Percentiles rank a stretch among this genome's conserved stretches.
Conservation (phyloP, 2,113 vertebrate genomes). For the chimpanzee (Pan troglodytes) region NHGRI_mPanTro3-v2.1_pri NC_086015.1:125110501-125111000, state of each 20-base stretch:
- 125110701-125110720: background rate
- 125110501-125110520: too few relatives aligned
- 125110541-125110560: background rate
- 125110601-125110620: background rate
- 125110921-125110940: background rate
- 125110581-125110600: background rate
- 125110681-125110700: background rate
- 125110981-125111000: too few relatives aligned
- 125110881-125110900: background rate
- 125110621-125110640: background rate
- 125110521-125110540: background rate
- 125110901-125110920: background rate
- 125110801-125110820: background rate
- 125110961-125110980: too few relatives aligned
- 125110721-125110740: background rate
- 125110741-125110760: background rate
- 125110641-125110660: background rate
- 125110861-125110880: slow-evolving; percentile 23
- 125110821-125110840: background rate
- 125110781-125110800: background rate
- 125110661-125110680: background rate
- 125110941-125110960: background rate
- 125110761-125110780: background rate
- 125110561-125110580: background rate
- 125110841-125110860: background rate